Percentiles rank a stretch among this genome's conserved stretches.
phyloP scores from a whole-genome alignment of 2,113 vertebrate species.

The Cyprinus carpio region DNA sequence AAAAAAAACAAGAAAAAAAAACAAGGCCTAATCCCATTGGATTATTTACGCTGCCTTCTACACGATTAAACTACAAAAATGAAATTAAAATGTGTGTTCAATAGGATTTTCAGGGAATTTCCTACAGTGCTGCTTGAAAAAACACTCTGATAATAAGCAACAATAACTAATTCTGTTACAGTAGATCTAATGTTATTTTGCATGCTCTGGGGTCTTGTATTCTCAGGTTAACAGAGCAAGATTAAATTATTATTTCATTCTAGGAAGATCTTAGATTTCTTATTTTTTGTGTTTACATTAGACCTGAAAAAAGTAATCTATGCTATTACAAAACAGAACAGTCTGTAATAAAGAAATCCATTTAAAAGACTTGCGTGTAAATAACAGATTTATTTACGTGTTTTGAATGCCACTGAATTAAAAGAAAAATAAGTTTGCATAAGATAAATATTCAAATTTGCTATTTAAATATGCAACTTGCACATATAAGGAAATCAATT shows the following conservation, averaged over 20 bases:
- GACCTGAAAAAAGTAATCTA: not conserved
- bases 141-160: conserved; percentile 73
- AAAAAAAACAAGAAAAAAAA: conserved; percentile 47
- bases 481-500: not conserved
- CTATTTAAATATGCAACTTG: not conserved
- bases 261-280: conserved; percentile 77
- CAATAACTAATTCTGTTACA: conserved; percentile 80
- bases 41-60: conserved; percentile 73
- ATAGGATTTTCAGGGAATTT: conserved; percentile 78
- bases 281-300: conserved; percentile 67
- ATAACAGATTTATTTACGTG: not conserved
- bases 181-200: conserved; percentile 74
- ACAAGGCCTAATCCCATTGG: conserved; percentile 73
- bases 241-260: conserved; percentile 73
- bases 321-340: not conserved
- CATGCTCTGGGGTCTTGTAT: conserved; percentile 55
- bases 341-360: not conserved
- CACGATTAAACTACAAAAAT: conserved; percentile 72
- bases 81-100: conserved; percentile 76
- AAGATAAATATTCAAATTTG: not conserved
- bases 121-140: conserved; percentile 67
- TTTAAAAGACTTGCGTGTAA: not conserved
- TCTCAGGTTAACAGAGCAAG: conserved; percentile 68
- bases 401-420: not conserved
- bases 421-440: not conserved